phyloP scores from a whole-genome alignment of 2,113 vertebrate species.

The Nipponia nippon region DNA sequence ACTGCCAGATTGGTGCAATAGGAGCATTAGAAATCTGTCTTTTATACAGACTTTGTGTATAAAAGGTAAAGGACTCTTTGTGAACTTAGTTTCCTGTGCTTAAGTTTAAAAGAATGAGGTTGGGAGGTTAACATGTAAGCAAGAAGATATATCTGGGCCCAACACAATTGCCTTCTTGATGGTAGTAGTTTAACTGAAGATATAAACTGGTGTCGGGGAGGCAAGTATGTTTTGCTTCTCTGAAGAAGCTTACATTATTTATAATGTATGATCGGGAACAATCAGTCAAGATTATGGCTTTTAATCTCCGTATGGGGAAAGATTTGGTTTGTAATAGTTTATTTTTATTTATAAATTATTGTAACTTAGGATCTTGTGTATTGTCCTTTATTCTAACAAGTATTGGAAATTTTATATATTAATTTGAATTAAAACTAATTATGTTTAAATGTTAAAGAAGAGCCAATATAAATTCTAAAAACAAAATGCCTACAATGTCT shows the following conservation, averaged over 20 bases:
- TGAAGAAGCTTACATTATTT: constrained; percentile 75
- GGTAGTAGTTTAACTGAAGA: constrained; percentile 33
- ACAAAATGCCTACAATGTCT: neutral
- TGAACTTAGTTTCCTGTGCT: constrained; percentile 4
- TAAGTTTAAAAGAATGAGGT: neutral
- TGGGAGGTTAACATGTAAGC: constrained; percentile 4
- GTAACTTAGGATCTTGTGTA: constrained; percentile 69
- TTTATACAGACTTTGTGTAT: neutral
- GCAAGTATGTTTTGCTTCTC: constrained; percentile 76
- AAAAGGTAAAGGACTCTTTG: constrained; percentile 13
- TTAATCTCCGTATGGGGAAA: constrained; percentile 77
- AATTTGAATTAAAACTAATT: constrained; percentile 51
- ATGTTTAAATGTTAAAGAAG: constrained; percentile 24
- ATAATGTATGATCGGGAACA: constrained; percentile 73
- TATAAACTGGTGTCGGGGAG: constrained; percentile 67
- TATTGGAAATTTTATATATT: constrained; percentile 56
- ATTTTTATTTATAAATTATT: constrained; percentile 79
- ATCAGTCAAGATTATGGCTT: constrained; percentile 71
- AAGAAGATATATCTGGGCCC: constrained; percentile 65
- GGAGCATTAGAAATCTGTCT: constrained; percentile 32
- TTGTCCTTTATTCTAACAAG: constrained; percentile 64
- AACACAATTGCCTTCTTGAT: constrained; percentile 78
- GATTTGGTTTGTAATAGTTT: constrained; percentile 73
- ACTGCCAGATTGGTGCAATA: constrained; percentile 42
- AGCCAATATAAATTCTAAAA: constrained; percentile 48